Evolutionary conservation across 2,113 vertebrate genomes (phyloP), one percentile per base, ranked within the genome.

Genomic region (Irena cyanogastra): DNA sequence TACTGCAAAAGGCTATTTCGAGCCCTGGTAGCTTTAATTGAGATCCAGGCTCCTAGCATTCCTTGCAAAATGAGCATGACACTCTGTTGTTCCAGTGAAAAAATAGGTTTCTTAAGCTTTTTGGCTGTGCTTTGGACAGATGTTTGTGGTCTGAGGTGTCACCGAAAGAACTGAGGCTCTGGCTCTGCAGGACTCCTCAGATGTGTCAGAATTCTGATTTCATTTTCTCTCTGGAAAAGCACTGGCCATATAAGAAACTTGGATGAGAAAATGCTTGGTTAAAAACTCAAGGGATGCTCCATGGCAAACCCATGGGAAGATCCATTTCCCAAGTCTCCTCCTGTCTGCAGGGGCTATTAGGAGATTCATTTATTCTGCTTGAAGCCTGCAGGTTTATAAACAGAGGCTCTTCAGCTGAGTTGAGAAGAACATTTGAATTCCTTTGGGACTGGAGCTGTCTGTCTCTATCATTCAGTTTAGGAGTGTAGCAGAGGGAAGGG

Each of bases 371-470:
- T 97, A 96, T 83, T 89, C 91, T 93, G 80, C 88, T 93, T 28
- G 3, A 74, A 86, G 83, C 90, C 91, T 79, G 47, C 39, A 76
- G 96, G 85, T 89, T 95, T 97, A 76, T 89, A 93, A 96, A 90
- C 74, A 90, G 16, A 33, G 69, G 54, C 85, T 93, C 50, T 96
- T 96, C 91, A 69, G 66, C 89, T 88, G 93, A 96, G 89, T 83
- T 95, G 77, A 85, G 96, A 95, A 95, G 87, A 97, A 92, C 44
- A n/a, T 92, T 75, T 96, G 91, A 97, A 97, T 96, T 98, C 97
- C 94, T 96, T 61, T 33, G 96, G 85, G 95, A 87, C 26, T 37
- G n/a, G 44, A 71, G 86, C 71, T n/a, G 65, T n/a, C 87, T 78
- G 47, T 71, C 76, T 93, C n/a, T 72, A 20, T 71, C 81, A 20